Evolutionary conservation across 2,113 vertebrate species (phyloP), one percentile per base, ranked within the genome.

Genomic region (Climacteris rufus): DNA sequence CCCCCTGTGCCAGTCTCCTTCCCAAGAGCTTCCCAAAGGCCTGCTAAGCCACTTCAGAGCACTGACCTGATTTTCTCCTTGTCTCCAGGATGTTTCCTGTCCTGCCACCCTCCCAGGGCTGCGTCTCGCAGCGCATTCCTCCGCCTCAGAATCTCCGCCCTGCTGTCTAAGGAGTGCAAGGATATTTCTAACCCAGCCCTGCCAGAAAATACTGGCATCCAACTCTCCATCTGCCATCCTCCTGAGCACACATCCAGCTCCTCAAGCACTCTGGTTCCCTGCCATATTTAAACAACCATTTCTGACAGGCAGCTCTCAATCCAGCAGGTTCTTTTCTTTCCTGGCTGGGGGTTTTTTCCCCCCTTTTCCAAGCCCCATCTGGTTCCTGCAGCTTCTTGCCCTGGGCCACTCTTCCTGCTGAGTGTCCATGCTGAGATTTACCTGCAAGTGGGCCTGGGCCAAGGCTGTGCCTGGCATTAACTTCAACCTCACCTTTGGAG

Each of bases 141-240:
- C 20, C 15, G 2, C 72, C 18, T 63, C 59, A 19, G 89, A 61
- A 92, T 82, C 97, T 94, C 94, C 45, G 7, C 90, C 91, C 96
- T 33, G 63, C 92, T 95, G 71, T 84, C 78, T 47, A 39, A 93
- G 63, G 40, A 94, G 93, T 2, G 93, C 84, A 96, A 90, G 93
- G 97, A 97, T 90, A 90, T 94, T 96, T 95, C 93, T 84, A 86
- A 37, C 18, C 21, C 71, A 78, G 18, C 2, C 1, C 54, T 91
- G 76, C 93, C 95, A 94, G 93, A 92, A 96, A 94, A 89, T 56
- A 8, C 78, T 94, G 75, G 94, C 72, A 45, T 30, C 76, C 83
- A 50, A 90, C 83, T 94, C 83, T 94, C 69, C 44, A 0, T 14
- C 79, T 66, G 35, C 84, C 13, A 6, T 88, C 76, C 78, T 65